Conservation (phyloP, 2,113 vertebrate genomes). For the Gallinago undulata region DNA sequence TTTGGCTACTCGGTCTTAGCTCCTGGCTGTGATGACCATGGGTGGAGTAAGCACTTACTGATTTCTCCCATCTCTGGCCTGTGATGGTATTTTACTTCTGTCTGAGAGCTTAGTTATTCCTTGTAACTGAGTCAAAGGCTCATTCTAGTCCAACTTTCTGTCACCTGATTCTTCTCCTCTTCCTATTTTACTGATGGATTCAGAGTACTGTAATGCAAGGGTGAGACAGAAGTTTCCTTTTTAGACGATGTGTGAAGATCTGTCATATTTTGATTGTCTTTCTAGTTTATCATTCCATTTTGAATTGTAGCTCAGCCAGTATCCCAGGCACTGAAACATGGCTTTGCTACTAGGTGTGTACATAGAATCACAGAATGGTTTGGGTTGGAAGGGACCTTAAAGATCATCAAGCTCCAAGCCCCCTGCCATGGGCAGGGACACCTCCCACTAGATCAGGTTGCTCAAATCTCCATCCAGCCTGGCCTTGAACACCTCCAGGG, state of each 20-base stretch:
- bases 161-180: background rate
- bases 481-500: background rate
- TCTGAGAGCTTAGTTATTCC: background rate
- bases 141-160: background rate
- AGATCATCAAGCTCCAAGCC: background rate
- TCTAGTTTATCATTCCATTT: background rate
- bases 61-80: background rate
- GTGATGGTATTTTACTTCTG: background rate
- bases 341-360: background rate
- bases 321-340: accelerated
- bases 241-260: background rate
- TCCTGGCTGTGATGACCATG: background rate
- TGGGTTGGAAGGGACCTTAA: background rate
- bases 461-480: background rate
- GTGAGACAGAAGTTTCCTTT: background rate
- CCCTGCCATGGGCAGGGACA: background rate
- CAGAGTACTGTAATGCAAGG: background rate
- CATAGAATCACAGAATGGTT: background rate
- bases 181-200: background rate
- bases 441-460: background rate
- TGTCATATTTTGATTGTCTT: background rate
- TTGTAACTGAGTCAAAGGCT: background rate
- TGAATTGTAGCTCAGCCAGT: background rate
- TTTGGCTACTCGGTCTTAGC: background rate
- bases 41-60: background rate